Evolutionary conservation across 2,888 invertebrate species (phyloP), one percentile per base, ranked within the genome.

Genomic region (Autographa pulchrina): DNA sequence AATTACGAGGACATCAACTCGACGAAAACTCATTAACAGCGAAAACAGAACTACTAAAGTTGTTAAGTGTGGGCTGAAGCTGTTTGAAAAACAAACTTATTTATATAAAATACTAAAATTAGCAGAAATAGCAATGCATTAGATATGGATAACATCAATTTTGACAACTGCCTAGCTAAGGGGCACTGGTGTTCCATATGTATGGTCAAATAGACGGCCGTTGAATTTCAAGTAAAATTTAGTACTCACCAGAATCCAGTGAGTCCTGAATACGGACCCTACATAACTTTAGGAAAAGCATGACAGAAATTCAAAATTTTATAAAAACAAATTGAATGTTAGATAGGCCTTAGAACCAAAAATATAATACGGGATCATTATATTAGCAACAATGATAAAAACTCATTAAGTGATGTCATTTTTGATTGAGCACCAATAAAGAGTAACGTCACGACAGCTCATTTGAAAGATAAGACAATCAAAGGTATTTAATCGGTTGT

Each of bases 401-500:
- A 20, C 18, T 54, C 20, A 2, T 54, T 54, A 11, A 54, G 7
- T 9, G 14, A 11, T 25, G 54, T 56, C 20, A 56, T 13, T 11
- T 25, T 18, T 20, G 11, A 56, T 56, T 25, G 13, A 56, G 20
- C 5, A 25, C 20, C 14, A 56, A 25, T 25, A 11, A 25, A 20
- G 25, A 54, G 54, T 54, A 20, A n/a, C n/a, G 18, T 62, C 58
- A 70, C 41, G 66, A 64, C 43, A 69, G 61, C 61, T 77, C 63
- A 77, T 77, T 75, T 70, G n/a, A 13, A 1, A 64, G 70, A 59
- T 80, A 62, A 75, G 31, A 75, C 70, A 79, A 75, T 66, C 43
- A 25, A 58, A 70, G 63, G 70, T 67, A 77, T 75, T 79, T 69
- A 79, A 77, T 77, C 58, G 58, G 38, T 58, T 75, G 77, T 77